phyloP scores from a whole-genome alignment of 2,797 vertebrate genomes.

The Aeoliscus strigatus region DNA sequence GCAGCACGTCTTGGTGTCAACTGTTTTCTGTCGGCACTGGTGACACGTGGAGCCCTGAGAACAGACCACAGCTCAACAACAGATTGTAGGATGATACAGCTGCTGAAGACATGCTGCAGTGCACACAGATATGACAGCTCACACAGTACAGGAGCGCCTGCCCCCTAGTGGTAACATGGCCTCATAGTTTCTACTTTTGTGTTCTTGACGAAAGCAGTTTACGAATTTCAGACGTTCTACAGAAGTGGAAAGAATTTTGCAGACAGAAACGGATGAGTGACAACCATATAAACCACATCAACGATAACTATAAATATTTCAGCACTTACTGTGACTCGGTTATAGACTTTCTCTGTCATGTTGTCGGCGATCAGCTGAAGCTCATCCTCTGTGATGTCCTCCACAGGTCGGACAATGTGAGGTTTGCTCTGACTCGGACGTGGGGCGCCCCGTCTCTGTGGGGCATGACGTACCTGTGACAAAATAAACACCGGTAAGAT shows the following conservation, averaged over 20 bases:
- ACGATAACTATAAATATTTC: not conserved
- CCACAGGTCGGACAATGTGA: constrained; percentile 64
- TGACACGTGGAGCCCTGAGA: constrained; percentile 77
- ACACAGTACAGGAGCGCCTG: not conserved
- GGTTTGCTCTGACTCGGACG: constrained; percentile 52
- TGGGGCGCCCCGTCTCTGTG: constrained; percentile 32
- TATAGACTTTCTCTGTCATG: constrained; percentile 76
- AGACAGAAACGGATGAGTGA: too few relatives aligned
- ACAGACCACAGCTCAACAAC: constrained; percentile 1
- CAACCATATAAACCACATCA: too few relatives aligned
- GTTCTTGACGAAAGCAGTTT: not conserved
- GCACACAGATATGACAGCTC: too few relatives aligned
- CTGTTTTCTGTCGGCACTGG: constrained; percentile 79
- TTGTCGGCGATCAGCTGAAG: constrained; percentile 69
- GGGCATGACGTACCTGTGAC: constrained; percentile 54
- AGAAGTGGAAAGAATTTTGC: too few relatives aligned
- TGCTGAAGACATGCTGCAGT: not conserved
- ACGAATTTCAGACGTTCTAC: too few relatives aligned
- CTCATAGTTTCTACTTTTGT: not conserved
- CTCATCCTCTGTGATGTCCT: constrained; percentile 75
- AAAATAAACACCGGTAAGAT: not conserved
- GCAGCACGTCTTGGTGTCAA: constrained; percentile 77
- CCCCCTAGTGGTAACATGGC: not conserved
- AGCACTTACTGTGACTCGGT: constrained; percentile 63
- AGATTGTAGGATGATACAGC: not conserved